These are phyloP conservation scores for Acanthacorydalis orientalis DNA, from an alignment of 2,888 invertebrate species.

Conservation along the genomic window DNA sequence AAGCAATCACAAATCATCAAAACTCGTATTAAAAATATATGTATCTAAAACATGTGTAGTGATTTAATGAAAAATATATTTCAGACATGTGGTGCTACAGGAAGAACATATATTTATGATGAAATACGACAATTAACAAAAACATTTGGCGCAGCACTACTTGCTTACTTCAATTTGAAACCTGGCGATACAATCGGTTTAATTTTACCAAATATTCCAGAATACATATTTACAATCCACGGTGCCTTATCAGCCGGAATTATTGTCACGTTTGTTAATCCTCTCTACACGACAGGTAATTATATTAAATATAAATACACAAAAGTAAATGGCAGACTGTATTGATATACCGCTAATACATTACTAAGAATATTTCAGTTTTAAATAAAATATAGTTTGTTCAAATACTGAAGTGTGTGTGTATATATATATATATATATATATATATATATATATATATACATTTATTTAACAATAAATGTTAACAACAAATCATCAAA, in stretches of 20 bases:
- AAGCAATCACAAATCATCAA: too few relatives aligned
- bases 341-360: background rate
- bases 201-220: slow-evolving; percentile 52
- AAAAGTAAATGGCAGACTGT: background rate
- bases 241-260: slow-evolving; percentile 49
- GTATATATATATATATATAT: too few relatives aligned
- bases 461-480: too few relatives aligned
- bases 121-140: slow-evolving; percentile 39
- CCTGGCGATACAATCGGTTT: slow-evolving; percentile 48
- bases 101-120: slow-evolving; percentile 44
- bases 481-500: too few relatives aligned
- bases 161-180: slow-evolving; percentile 35
- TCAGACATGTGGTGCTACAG: slow-evolving; percentile 51
- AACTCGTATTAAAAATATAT: too few relatives aligned
- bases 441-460: too few relatives aligned
- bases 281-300: slow-evolving; percentile 47
- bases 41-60: too few relatives aligned
- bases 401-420: too few relatives aligned
- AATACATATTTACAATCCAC: slow-evolving; percentile 46
- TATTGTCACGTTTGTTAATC: slow-evolving; percentile 50
- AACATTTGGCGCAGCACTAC: slow-evolving; percentile 37
- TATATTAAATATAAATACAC: background rate
- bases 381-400: too few relatives aligned
- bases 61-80: background rate
- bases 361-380: background rate